A percentile compares a stretch with the other conserved stretches of the same genome.
phyloP scores from a whole-genome alignment of 2,888 invertebrate genomes.

The Siphlonurus alternatus region DNA sequence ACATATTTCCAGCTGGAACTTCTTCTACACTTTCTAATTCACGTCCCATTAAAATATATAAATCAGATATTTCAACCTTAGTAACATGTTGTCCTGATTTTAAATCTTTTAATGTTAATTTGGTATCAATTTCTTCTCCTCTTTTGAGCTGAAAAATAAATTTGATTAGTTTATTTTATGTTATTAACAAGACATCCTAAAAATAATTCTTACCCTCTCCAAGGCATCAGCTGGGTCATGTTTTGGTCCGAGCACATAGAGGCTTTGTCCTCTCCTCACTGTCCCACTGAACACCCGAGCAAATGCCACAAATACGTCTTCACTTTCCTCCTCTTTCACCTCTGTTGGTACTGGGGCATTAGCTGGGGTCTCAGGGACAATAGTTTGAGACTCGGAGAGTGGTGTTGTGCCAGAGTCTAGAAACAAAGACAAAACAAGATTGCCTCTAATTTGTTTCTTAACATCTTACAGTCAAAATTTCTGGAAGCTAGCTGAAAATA shows the following conservation, averaged over 20 bases:
- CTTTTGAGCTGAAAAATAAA: constrained; percentile 14
- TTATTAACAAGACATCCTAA: background rate
- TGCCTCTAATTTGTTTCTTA: no score
- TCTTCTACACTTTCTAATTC: constrained; percentile 65
- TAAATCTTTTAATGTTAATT: constrained; percentile 39
- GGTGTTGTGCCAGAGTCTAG: background rate
- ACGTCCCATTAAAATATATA: constrained; percentile 86
- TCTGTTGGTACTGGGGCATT: constrained; percentile 12
- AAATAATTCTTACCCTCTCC: constrained; percentile 15
- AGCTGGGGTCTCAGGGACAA: background rate
- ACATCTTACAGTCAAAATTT: no score
- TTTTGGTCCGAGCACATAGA: constrained; percentile 76
- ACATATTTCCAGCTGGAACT: constrained; percentile 79
- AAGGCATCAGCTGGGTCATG: constrained; percentile 48
- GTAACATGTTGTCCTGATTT: constrained; percentile 47
- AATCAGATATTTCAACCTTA: constrained; percentile 42
- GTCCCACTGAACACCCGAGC: constrained; percentile 85
- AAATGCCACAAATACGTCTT: constrained; percentile 63
- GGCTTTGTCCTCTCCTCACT: constrained; percentile 51
- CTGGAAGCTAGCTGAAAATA: no score
- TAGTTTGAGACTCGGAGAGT: background rate
- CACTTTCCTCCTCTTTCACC: constrained; percentile 18
- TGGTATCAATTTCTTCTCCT: constrained; percentile 18
- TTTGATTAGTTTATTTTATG: no score
- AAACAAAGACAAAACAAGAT: no score